phyloP scores from a whole-genome alignment of 1,140 invertebrate genomes.

The Prorops nasuta region DNA sequence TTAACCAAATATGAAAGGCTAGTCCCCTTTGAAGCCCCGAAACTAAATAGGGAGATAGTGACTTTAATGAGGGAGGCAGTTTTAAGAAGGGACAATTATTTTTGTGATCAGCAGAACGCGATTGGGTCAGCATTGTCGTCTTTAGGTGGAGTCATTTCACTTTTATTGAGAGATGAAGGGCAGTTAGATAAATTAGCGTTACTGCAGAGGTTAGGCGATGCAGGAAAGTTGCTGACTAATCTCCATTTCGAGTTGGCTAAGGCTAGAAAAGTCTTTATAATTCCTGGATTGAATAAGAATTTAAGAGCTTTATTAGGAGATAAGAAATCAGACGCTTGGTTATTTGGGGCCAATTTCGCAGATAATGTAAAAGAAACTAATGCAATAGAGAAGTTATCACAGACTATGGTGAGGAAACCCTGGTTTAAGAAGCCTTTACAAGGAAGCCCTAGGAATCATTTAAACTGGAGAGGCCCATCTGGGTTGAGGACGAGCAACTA shows the following conservation, averaged over 20 bases:
- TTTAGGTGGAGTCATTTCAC: not conserved
- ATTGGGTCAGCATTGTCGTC: not conserved
- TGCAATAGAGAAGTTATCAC: slow-evolving; percentile 15
- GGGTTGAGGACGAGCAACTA: too few relatives aligned
- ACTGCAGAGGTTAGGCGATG: not conserved
- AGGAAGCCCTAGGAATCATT: not conserved
- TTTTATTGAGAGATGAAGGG: not conserved
- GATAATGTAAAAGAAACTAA: slow-evolving; percentile 21
- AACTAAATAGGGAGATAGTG: not conserved
- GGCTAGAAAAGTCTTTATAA: too few relatives aligned
- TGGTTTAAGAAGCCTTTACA: not conserved
- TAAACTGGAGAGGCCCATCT: slow-evolving; percentile 13
- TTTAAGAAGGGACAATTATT: not conserved
- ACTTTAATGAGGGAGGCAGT: not conserved
- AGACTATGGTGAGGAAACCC: slow-evolving; percentile 10
- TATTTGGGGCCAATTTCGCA: slow-evolving; percentile 21
- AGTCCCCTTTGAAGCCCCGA: not conserved
- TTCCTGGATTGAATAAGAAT: too few relatives aligned
- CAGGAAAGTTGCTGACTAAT: too few relatives aligned
- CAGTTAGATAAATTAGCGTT: not conserved
- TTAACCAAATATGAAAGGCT: slow-evolving; percentile 2
- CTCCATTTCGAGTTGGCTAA: too few relatives aligned
- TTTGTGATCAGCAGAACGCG: not conserved
- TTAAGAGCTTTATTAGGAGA: not conserved
- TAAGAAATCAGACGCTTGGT: slow-evolving; percentile 13